Conservation (phyloP, 2,888 invertebrate genomes). For the Cheilosia soror region DNA sequence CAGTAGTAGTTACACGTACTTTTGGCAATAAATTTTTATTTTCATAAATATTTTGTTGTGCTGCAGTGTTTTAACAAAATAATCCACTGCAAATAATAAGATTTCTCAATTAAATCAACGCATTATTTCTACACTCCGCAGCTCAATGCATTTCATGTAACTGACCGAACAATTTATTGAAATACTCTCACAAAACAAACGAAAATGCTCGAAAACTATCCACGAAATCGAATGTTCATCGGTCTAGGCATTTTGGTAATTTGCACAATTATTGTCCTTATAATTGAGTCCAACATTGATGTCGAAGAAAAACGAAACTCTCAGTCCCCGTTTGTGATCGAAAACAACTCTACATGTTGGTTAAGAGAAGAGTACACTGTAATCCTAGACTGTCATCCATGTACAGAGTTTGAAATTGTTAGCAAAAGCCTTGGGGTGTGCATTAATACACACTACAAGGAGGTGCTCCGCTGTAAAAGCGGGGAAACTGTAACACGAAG, state of each 20-base stretch:
- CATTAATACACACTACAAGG: slow-evolving; percentile 92
- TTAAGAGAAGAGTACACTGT: slow-evolving; percentile 89
- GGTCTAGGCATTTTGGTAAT: slow-evolving; percentile 90
- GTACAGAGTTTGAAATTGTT: slow-evolving; percentile 92
- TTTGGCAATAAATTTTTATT: slow-evolving; percentile 14
- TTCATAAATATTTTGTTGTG: slow-evolving; percentile 14
- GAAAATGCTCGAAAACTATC: slow-evolving; percentile 92
- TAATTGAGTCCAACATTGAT: slow-evolving; percentile 89
- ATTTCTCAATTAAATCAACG: not conserved
- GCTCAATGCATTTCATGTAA: not conserved
- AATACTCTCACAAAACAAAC: not conserved
- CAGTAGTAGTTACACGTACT: slow-evolving; percentile 18
- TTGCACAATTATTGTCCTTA: slow-evolving; percentile 91
- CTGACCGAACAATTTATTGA: not conserved
- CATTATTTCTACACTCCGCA: not conserved
- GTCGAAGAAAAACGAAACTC: slow-evolving; percentile 71
- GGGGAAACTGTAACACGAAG: slow-evolving; percentile 93
- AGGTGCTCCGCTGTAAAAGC: slow-evolving; percentile 91
- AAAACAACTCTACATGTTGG: slow-evolving; percentile 92
- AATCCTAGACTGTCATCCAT: slow-evolving; percentile 92
- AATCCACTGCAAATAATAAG: slow-evolving; percentile 2
- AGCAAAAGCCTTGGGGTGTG: slow-evolving; percentile 93
- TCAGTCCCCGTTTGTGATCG: slow-evolving; percentile 86
- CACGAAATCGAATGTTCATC: slow-evolving; percentile 92
- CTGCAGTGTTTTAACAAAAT: slow-evolving; percentile 17